Base-by-base conservation (phyloP, 2,113 vertebrate species). In the Pachyramphus minor region DNA sequence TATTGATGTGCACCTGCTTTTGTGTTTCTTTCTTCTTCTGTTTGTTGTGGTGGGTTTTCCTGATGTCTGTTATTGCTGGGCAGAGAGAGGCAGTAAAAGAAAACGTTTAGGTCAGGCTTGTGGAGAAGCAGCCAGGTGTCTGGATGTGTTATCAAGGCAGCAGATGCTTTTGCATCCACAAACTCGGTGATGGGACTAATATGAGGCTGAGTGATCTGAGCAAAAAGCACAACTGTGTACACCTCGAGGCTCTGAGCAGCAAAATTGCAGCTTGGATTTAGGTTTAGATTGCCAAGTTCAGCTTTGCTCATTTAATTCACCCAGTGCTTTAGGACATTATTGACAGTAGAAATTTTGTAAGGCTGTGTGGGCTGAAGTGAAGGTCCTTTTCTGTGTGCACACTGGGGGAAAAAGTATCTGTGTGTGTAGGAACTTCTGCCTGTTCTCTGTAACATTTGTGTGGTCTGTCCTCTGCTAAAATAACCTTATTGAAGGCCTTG, bases 151-250 rank as follows among this genome's bases (percentile, higher is more conserved):
- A 63, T 67, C 24, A 20, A 72, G 50, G 79, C 20, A 73, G 47
- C 45, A 84, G n/a, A 16, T 0, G 1, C 33, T 90, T 93, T 30
- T 75, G 39, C 49, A 81, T 78, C 69, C 81, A 62, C 56, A 31
- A 35, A 83, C 17, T 42, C 64, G 63, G 55, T 27, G 68, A 39
- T 74, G 76, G 56, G 69, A 37, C 66, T 53, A 52, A 28, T 12
- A 22, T 1, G 68, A 92, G 69, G 27, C 39, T 8, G 39, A 90
- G 47, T 19, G 63, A 81, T 60, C 6, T 8, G 47, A 85, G 37
- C 84, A 84, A 84, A 95, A 87, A 92, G 68, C 93, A 81, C 68
- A 90, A 31, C 60, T 41, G 33, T 75, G 72, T 67, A 92, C 28
- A 75, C 68, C 60, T 90, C 1, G 6, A 89, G 90, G 76, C 72